Percentiles rank a stretch among this genome's conserved stretches.
phyloP scores from a whole-genome alignment of 2,113 vertebrate genomes.

The Cyprinodon tularosa region DNA sequence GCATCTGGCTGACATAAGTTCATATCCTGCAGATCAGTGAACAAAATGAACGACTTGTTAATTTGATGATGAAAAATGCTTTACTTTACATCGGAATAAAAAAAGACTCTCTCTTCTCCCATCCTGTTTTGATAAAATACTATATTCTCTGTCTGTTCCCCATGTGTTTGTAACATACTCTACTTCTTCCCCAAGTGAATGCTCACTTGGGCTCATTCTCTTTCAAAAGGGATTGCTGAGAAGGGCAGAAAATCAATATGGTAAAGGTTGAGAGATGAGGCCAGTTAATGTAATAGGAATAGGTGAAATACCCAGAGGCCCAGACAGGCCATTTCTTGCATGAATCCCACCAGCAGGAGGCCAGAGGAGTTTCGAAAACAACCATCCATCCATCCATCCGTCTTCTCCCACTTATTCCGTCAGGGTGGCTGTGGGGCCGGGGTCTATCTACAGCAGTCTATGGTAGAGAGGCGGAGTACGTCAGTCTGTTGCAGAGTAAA shows the following conservation, averaged over 20 bases:
- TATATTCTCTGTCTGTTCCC: slow-evolving; percentile 13
- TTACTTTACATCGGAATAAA: neutral
- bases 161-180: slow-evolving; percentile 29
- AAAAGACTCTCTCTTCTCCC: neutral
- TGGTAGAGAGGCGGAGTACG: no score
- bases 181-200: slow-evolving; percentile 20
- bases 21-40: slow-evolving; percentile 36
- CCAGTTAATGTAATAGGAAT: slow-evolving; percentile 67
- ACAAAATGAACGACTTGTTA: slow-evolving; percentile 28
- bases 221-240: slow-evolving; percentile 66
- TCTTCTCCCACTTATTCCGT: no score
- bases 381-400: no score
- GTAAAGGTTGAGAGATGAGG: slow-evolving; percentile 58
- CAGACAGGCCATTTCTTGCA: slow-evolving; percentile 58
- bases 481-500: no score
- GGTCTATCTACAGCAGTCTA: no score
- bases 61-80: neutral
- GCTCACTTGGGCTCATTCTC: slow-evolving; percentile 58
- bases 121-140: neutral
- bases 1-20: slow-evolving; percentile 53
- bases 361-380: slow-evolving; percentile 21
- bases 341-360: slow-evolving; percentile 31
- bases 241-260: slow-evolving; percentile 57
- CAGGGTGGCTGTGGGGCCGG: no score
- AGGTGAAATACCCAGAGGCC: slow-evolving; percentile 61